phyloP scores from a whole-genome alignment of 2,113 vertebrate species.

The Oophaga pumilio region DNA sequence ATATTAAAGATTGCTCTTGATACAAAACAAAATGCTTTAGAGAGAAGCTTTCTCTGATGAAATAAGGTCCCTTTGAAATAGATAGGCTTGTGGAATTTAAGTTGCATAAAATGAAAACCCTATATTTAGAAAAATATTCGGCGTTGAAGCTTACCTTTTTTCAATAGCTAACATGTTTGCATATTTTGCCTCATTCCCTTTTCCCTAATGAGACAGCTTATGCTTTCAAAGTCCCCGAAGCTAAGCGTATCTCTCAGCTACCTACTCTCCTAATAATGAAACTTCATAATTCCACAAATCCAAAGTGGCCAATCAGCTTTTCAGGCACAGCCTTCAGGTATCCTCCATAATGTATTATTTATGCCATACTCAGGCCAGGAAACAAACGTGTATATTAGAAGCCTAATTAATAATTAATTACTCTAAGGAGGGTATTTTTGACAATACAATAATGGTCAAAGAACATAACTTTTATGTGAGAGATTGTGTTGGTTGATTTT shows the following conservation, averaged over 20 bases:
- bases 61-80: constrained; percentile 64
- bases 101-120: constrained; percentile 47
- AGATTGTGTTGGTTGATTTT: neutral
- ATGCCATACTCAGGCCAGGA: constrained; percentile 74
- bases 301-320: constrained; percentile 84
- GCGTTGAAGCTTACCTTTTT: constrained; percentile 54
- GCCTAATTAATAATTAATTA: constrained; percentile 87
- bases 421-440: constrained; percentile 69
- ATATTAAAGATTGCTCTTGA: constrained; percentile 71
- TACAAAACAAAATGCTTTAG: constrained; percentile 71
- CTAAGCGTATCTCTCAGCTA: constrained; percentile 79
- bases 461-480: neutral
- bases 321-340: constrained; percentile 79
- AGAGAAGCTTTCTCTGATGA: constrained; percentile 62
- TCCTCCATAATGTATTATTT: constrained; percentile 78
- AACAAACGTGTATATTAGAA: constrained; percentile 82
- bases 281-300: constrained; percentile 86
- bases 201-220: constrained; percentile 84
- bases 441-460: constrained; percentile 65
- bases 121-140: constrained; percentile 54
- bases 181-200: constrained; percentile 79
- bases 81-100: constrained; percentile 47
- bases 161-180: constrained; percentile 78
- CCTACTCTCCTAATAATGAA: constrained; percentile 85
- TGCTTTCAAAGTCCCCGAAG: constrained; percentile 84